These are phyloP conservation scores for Hypsopygia costalis DNA, from an alignment of 2,888 invertebrate genomes.

Conservation along the genomic window DNA sequence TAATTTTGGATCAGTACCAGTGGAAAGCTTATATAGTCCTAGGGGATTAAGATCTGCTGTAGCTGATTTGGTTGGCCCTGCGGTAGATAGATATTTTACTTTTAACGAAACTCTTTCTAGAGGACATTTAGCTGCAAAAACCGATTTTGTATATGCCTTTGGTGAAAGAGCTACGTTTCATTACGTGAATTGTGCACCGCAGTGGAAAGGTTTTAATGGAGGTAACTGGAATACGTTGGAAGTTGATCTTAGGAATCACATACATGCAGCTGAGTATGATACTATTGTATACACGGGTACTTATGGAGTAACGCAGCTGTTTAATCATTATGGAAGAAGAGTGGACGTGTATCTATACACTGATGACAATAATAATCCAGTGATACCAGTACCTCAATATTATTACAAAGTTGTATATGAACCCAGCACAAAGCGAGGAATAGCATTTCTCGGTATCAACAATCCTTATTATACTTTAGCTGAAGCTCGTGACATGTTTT, in stretches of 20 bases:
- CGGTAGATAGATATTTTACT: slow-evolving; percentile 59
- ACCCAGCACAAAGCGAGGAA: slow-evolving; percentile 58
- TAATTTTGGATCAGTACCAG: slow-evolving; percentile 41
- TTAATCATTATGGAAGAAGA: slow-evolving; percentile 49
- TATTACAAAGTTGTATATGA: slow-evolving; percentile 80
- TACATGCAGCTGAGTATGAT: slow-evolving; percentile 44
- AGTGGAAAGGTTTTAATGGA: slow-evolving; percentile 83
- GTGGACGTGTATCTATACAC: slow-evolving; percentile 58
- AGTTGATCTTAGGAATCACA: slow-evolving; percentile 56
- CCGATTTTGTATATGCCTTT: slow-evolving; percentile 81
- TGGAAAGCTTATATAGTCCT: slow-evolving; percentile 53
- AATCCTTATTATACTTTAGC: slow-evolving; percentile 73
- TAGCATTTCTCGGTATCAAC: slow-evolving; percentile 82
- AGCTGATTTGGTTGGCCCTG: slow-evolving; percentile 39
- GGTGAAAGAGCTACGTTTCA: slow-evolving; percentile 83
- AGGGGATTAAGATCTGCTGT: slow-evolving; percentile 47
- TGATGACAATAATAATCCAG: slow-evolving; percentile 56
- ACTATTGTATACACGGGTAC: slow-evolving; percentile 82
- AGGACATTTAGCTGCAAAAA: slow-evolving; percentile 84
- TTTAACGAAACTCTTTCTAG: slow-evolving; percentile 56
- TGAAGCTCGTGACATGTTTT: slow-evolving; percentile 49
- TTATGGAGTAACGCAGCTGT: slow-evolving; percentile 76
- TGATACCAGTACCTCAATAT: slow-evolving; percentile 67
- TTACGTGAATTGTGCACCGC: slow-evolving; percentile 84
- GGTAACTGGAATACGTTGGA: slow-evolving; percentile 82